These are phyloP conservation scores for Uloborus plumipes DNA, from an alignment of 2,888 invertebrate genomes.

Conservation along the genomic window DNA sequence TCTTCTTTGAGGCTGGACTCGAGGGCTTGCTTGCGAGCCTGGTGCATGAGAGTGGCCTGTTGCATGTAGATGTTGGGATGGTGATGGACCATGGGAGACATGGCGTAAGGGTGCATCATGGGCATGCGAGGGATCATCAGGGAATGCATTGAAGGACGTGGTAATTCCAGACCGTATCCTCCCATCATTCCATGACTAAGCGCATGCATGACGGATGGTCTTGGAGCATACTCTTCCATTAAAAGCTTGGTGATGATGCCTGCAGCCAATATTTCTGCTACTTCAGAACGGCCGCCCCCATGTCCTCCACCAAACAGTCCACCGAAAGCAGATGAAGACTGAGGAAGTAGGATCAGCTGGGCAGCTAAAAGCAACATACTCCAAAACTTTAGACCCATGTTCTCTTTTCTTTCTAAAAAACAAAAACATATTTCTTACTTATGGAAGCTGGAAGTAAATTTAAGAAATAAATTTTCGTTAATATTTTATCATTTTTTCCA, in stretches of 20 bases:
- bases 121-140: conserved; percentile 11
- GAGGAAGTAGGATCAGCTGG: neutral
- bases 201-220: conserved; percentile 3
- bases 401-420: neutral
- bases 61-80: conserved; percentile 20
- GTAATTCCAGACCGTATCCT: neutral
- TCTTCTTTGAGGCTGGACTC: conserved; percentile 15
- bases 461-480: no score
- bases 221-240: conserved; percentile 18
- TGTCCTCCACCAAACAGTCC: conserved; percentile 26
- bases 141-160: conserved; percentile 1
- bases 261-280: conserved; percentile 45
- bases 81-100: neutral
- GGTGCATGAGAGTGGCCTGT: conserved; percentile 17
- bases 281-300: conserved; percentile 7
- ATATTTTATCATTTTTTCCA: no score
- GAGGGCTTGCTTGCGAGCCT: conserved; percentile 7
- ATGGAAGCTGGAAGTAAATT: no score
- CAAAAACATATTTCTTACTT: neutral
- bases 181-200: conserved; percentile 4
- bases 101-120: conserved; percentile 7
- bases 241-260: conserved; percentile 42
- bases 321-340: conserved; percentile 21
- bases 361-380: conserved; percentile 6
- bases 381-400: conserved; percentile 1